Evolutionary conservation across 2,113 vertebrate species (phyloP).

Genomic region (Leptodactylus fuscus): DNA sequence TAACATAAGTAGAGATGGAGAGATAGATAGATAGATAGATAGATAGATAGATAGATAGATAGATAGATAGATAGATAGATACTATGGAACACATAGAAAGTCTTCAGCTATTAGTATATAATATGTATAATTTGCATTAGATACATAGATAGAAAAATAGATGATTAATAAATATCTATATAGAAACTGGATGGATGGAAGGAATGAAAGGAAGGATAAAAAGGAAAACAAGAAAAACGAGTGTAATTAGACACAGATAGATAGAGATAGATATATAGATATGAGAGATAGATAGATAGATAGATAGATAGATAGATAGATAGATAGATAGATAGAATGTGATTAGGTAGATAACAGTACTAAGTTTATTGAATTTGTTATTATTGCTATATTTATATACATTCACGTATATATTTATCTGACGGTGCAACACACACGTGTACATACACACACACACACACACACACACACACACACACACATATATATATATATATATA

Average conservation of each 20-base stretch:
- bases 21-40: not conserved
- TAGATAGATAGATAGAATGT: not conserved
- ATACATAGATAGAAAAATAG: not conserved
- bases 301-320: too few species aligned
- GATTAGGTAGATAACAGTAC: not conserved
- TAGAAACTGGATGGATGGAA: not conserved
- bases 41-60: not conserved
- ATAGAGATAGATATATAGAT: slow-evolving; percentile 1
- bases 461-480: too few species aligned
- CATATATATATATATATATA: too few species aligned
- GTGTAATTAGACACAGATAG: too few species aligned
- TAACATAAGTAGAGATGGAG: not conserved
- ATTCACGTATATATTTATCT: not conserved
- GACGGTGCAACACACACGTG: too few species aligned
- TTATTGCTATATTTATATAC: not conserved
- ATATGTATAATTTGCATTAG: too few species aligned
- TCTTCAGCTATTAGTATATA: too few species aligned
- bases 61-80: not conserved
- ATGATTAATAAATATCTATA: not conserved
- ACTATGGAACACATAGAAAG: not conserved
- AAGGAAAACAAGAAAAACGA: too few species aligned
- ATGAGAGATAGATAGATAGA: not conserved
- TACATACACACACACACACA: too few species aligned
- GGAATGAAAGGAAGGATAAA: too few species aligned
- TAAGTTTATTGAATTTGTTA: too few species aligned